A percentile compares a stretch with the other conserved stretches of the same genome.
phyloP scores from a whole-genome alignment of 1,140 invertebrate genomes.

The Harpegnathos saltator region DNA sequence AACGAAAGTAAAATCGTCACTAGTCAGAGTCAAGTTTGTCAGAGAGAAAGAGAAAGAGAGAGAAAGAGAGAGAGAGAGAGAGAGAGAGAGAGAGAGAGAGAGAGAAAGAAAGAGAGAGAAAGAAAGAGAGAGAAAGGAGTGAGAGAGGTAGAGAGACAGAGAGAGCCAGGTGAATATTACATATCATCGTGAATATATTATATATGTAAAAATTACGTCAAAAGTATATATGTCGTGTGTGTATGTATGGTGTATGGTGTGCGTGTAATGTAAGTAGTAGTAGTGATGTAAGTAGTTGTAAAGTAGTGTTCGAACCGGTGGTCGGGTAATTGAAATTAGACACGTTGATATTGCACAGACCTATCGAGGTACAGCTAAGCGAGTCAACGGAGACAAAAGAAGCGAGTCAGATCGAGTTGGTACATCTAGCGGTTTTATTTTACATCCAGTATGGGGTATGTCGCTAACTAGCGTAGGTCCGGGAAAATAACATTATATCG shows the following conservation, averaged over 20 bases:
- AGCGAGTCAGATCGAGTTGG: background rate
- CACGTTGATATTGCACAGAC: background rate
- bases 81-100: background rate
- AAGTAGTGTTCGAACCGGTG: background rate
- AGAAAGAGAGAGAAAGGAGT: too few species aligned
- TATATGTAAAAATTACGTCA: background rate
- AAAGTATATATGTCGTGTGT: too few species aligned
- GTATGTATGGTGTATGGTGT: too few species aligned
- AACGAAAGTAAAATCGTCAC: constrained; percentile 48
- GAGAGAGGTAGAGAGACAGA: constrained; percentile 2
- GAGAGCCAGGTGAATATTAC: constrained; percentile 16
- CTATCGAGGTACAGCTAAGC: constrained; percentile 22
- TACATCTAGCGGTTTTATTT: constrained; percentile 48
- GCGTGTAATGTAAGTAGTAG: too few species aligned
- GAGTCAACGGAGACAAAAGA: constrained; percentile 35
- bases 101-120: constrained; percentile 8
- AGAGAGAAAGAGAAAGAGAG: background rate
- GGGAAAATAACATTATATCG: constrained; percentile 31
- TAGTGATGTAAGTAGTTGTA: too few species aligned
- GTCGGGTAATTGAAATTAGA: background rate
- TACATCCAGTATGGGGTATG: constrained; percentile 53
- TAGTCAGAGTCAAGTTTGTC: constrained; percentile 30
- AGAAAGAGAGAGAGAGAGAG: background rate
- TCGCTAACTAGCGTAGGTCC: constrained; percentile 15
- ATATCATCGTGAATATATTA: constrained; percentile 29